Conservation (phyloP, 2,113 vertebrate genomes). For the Cyanoderma ruficeps region DNA sequence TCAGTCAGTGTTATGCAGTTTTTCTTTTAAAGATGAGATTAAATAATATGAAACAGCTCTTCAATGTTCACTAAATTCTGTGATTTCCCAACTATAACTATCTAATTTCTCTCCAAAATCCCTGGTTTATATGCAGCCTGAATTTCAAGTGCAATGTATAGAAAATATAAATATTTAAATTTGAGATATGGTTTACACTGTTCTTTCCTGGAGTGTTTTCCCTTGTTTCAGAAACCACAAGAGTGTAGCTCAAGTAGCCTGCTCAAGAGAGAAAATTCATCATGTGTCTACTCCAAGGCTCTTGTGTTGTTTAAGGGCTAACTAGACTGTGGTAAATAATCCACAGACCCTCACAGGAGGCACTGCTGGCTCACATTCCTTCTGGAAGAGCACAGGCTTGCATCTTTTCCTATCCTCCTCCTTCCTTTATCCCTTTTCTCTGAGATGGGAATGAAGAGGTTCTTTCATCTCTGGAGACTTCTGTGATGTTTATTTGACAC, state of each 20-base stretch:
- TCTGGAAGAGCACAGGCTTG: neutral
- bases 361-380: neutral
- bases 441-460: neutral
- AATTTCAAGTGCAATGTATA: neutral
- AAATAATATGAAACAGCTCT: neutral
- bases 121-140: neutral
- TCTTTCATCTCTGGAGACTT: neutral
- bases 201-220: slow-evolving; percentile 3
- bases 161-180: slow-evolving; percentile 41
- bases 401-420: neutral
- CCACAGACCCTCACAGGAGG: neutral
- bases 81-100: neutral
- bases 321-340: neutral
- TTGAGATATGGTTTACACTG: neutral
- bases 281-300: neutral
- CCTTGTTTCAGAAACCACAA: slow-evolving; percentile 32
- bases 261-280: neutral
- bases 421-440: neutral
- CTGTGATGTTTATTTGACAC: neutral
- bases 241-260: slow-evolving; percentile 1
- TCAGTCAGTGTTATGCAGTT: neutral
- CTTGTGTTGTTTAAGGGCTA: neutral
- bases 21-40: neutral
- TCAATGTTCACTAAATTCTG: neutral
- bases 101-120: neutral